phyloP scores from a whole-genome alignment of 2,888 invertebrate species.

The Boloria selene region DNA sequence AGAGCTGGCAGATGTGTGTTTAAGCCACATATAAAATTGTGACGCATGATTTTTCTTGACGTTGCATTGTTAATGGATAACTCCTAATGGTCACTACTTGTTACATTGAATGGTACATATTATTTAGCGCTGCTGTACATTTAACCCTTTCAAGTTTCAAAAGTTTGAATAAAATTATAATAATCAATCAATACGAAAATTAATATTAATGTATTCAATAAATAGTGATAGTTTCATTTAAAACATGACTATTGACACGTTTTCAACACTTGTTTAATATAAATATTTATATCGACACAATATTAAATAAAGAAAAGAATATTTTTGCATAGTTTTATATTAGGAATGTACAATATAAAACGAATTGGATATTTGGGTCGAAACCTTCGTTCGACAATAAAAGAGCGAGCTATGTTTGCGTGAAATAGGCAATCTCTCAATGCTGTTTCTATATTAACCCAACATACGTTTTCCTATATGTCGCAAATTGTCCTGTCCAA shows the following conservation, averaged over 20 bases:
- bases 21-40: constrained; percentile 1
- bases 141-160: too few relatives aligned
- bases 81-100: too few relatives aligned
- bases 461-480: neutral
- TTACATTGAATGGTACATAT: neutral
- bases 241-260: neutral
- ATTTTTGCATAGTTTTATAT: neutral
- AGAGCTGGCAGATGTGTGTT: constrained; percentile 11
- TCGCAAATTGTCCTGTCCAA: neutral
- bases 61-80: too few relatives aligned
- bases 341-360: neutral
- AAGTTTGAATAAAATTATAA: constrained; percentile 6
- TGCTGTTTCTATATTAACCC: constrained; percentile 11
- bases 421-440: constrained; percentile 21
- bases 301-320: neutral
- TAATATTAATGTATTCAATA: constrained; percentile 1
- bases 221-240: neutral
- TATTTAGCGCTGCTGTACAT: neutral
- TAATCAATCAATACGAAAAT: neutral
- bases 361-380: neutral
- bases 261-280: neutral
- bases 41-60: neutral
- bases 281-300: constrained; percentile 1
- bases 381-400: constrained; percentile 1
- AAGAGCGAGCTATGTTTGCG: constrained; percentile 10